Evolutionary conservation across 2,113 vertebrate species (phyloP), one percentile per base, ranked within the genome.

Genomic region (Toxotes jaculatrix): DNA sequence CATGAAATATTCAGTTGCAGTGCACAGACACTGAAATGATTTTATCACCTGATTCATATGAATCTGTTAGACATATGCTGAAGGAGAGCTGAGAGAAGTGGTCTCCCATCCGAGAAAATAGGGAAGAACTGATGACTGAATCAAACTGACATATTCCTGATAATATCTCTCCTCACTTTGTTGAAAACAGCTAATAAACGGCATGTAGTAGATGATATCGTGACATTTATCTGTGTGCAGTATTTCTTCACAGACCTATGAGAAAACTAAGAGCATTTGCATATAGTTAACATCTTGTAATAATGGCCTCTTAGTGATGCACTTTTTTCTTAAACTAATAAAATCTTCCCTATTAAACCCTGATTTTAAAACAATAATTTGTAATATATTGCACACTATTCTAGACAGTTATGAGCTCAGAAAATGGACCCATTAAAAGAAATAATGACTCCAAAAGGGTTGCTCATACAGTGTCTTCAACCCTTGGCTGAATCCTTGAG

Each of bases 1-100:
- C 85, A 83, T 92, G 67, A 86, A 91, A 91, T 87, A 92, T 91
- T 87, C 84, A 89, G 85, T 49, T 67, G 82, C 27, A 82, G 83
- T 86, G 83, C 59, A 67, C 73, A 78, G 74, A 72, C 80, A 47
- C 53, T 82, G 78, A 88, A 90, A 88, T 83, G 36, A 86, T 87
- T 92, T 88, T 75, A 90, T 86, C 84, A 80, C 75, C 66, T 82
- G 77, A 89, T 89, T 74, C 73, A 63, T 88, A 81, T 68, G 45
- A 77, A 69, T 75, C 45, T 57, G 61, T 71, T 42, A 23, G 81
- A 86, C 77, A 78, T 72, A 75, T 57, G 77, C 36, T 11, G 74
- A 73, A 27, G 17, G 59, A 63, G 43, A 79, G 36, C n/a, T 38
- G 74, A 63, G 73, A 70, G 53, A 69, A 57, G 71, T n/a, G 23